These are phyloP conservation scores for Semnornis frantzii DNA, from an alignment of 2,113 vertebrate species.

Conservation along the genomic window DNA sequence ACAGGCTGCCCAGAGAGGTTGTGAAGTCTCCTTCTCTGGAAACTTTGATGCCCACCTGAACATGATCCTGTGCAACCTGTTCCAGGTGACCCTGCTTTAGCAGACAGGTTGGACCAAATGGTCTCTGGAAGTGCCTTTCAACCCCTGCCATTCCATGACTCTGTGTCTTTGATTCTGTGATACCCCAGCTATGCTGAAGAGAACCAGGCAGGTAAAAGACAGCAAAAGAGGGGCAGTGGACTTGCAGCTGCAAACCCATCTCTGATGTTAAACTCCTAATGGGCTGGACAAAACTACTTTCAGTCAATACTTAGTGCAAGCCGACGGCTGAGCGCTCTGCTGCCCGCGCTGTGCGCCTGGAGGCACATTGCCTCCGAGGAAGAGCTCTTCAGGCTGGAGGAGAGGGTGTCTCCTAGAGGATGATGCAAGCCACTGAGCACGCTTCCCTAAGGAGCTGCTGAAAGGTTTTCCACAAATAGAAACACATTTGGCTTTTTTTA, in stretches of 20 bases:
- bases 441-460: slow-evolving; percentile 29
- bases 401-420: neutral
- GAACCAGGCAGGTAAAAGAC: neutral
- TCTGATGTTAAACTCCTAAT: neutral
- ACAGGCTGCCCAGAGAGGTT: too few species aligned
- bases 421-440: neutral
- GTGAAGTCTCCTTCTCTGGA: too few species aligned
- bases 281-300: neutral
- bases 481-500: slow-evolving; percentile 41
- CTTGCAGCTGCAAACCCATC: neutral
- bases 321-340: rapidly evolving
- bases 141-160: too few species aligned
- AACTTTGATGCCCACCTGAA: too few species aligned
- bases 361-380: neutral
- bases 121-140: too few species aligned
- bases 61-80: too few species aligned
- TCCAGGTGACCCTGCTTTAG: too few species aligned
- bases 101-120: too few species aligned
- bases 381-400: neutral
- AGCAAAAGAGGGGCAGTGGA: neutral
- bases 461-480: slow-evolving; percentile 54
- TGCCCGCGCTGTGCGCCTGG: neutral
- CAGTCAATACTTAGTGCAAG: neutral
- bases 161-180: too few species aligned
- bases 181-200: neutral